Conservation (phyloP, 2,888 invertebrate species). For the Cordilura impudica region DNA sequence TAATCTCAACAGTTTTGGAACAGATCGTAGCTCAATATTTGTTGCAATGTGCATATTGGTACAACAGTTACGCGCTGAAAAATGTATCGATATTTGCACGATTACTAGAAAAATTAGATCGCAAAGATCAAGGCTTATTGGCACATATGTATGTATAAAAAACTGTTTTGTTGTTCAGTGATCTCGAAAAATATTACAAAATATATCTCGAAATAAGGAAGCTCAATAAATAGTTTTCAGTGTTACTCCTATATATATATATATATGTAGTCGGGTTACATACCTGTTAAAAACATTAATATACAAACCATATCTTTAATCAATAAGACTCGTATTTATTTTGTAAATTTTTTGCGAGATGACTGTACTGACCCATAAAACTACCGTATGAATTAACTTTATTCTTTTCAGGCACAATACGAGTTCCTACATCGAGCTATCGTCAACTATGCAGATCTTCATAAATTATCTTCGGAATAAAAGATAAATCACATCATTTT, state of each 20-base stretch:
- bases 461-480: conserved; percentile 81
- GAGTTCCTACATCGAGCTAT: conserved; percentile 95
- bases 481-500: conserved; percentile 65
- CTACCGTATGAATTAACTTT: too few relatives aligned
- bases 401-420: conserved; percentile 86
- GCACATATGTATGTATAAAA: conserved; percentile 80
- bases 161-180: neutral
- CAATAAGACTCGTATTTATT: too few relatives aligned
- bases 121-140: conserved; percentile 90
- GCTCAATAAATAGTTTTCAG: too few relatives aligned
- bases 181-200: too few relatives aligned
- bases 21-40: conserved; percentile 93
- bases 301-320: too few relatives aligned
- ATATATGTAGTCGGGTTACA: too few relatives aligned
- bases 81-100: conserved; percentile 91
- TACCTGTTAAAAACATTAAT: too few relatives aligned
- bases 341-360: too few relatives aligned
- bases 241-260: too few relatives aligned
- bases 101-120: conserved; percentile 89
- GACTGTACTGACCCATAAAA: too few relatives aligned
- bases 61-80: conserved; percentile 89
- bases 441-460: conserved; percentile 92
- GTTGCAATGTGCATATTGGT: conserved; percentile 92
- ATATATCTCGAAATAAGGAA: too few relatives aligned
- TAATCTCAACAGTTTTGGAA: conserved; percentile 82